phyloP scores from a whole-genome alignment of 2,797 vertebrate genomes.

The Chanos chanos region DNA sequence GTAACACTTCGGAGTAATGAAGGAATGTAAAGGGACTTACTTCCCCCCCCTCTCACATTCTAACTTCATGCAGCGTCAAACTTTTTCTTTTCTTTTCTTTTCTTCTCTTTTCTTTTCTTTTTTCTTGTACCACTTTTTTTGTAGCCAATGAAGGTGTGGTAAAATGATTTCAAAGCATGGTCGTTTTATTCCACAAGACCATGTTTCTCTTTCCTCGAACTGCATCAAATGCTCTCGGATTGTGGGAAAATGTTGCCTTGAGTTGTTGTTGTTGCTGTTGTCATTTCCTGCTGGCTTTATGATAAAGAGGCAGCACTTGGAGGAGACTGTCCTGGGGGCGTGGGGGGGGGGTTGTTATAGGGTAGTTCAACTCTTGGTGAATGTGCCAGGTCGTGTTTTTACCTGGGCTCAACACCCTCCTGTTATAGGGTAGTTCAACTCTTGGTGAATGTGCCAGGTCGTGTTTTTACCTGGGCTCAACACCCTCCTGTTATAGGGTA shows the following conservation, averaged over 20 bases:
- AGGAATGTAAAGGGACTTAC: slow-evolving; percentile 20
- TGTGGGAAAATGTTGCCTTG: slow-evolving; percentile 12
- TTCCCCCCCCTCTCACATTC: slow-evolving; percentile 17
- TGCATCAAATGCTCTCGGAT: slow-evolving; percentile 31
- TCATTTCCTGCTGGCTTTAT: slow-evolving; percentile 25
- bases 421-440: too few species aligned
- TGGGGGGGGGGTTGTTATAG: too few species aligned
- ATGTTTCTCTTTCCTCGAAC: slow-evolving; percentile 38
- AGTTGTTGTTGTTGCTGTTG: slow-evolving; percentile 10
- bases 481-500: too few species aligned
- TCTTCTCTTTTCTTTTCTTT: too few species aligned
- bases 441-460: too few species aligned
- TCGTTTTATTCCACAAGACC: slow-evolving; percentile 20
- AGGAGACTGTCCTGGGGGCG: slow-evolving; percentile 32
- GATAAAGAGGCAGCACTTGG: slow-evolving; percentile 29
- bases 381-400: too few species aligned
- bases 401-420: too few species aligned
- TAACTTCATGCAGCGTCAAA: not conserved
- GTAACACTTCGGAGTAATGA: slow-evolving; percentile 33
- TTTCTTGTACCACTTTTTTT: too few species aligned
- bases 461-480: too few species aligned
- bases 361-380: too few species aligned
- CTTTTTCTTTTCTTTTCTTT: too few species aligned
- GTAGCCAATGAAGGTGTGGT: slow-evolving; percentile 8
- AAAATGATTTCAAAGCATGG: slow-evolving; percentile 24